phyloP scores from a whole-genome alignment of 2,888 invertebrate species.

The Coelopa pilipes region DNA sequence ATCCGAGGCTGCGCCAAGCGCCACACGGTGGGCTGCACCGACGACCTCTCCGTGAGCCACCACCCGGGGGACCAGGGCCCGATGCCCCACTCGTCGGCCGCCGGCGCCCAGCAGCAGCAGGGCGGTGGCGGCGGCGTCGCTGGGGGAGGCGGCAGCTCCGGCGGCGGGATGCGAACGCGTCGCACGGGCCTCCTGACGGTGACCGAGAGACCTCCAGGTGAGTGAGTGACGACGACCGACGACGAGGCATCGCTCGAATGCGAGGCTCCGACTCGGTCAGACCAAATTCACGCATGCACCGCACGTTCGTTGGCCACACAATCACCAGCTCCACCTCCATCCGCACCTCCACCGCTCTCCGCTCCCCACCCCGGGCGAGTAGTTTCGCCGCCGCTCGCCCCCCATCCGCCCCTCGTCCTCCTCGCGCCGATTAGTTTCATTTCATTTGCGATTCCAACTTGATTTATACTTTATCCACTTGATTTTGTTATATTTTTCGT shows the following conservation, averaged over 20 bases:
- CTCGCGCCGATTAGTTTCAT: slow-evolving; percentile 24
- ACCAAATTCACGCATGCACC: slow-evolving; percentile 49
- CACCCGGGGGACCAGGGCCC: slow-evolving; percentile 45
- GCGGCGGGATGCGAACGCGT: slow-evolving; percentile 73
- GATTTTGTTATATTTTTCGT: slow-evolving; percentile 31
- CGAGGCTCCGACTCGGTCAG: no score
- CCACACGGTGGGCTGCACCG: slow-evolving; percentile 82
- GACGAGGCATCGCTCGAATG: not conserved
- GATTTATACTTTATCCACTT: slow-evolving; percentile 43
- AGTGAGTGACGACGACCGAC: slow-evolving; percentile 38
- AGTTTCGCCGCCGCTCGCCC: not conserved
- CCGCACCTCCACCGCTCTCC: no score
- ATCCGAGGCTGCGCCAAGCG: slow-evolving; percentile 79
- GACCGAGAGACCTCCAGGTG: slow-evolving; percentile 88
- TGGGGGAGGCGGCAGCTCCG: slow-evolving; percentile 56
- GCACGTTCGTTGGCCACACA: slow-evolving; percentile 9
- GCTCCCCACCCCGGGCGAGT: no score
- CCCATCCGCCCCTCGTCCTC: not conserved
- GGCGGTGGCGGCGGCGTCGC: slow-evolving; percentile 45
- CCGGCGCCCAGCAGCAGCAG: slow-evolving; percentile 25
- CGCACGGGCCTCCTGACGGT: slow-evolving; percentile 87
- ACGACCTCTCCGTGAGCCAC: slow-evolving; percentile 70
- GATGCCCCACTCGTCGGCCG: slow-evolving; percentile 29
- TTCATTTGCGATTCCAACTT: not conserved
- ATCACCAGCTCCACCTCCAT: no score